These are phyloP conservation scores for Helicoverpa assulta DNA, from an alignment of 2,888 invertebrate species.

Conservation along the genomic window DNA sequence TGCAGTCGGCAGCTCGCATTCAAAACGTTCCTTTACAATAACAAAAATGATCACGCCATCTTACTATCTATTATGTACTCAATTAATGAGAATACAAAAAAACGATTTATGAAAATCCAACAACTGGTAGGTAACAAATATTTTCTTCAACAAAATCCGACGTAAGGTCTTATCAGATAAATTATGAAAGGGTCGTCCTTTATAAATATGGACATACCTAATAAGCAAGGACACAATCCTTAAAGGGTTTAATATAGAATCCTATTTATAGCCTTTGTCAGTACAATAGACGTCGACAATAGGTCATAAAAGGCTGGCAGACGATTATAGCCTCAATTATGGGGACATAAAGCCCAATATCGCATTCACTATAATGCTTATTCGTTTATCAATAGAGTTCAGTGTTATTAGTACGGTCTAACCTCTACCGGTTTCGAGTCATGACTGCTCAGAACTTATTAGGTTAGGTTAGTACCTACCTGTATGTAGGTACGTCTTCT, in stretches of 20 bases:
- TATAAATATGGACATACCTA: too few relatives aligned
- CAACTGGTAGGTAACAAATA: too few relatives aligned
- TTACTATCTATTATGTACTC: too few relatives aligned
- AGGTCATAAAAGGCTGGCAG: slow-evolving; percentile 4
- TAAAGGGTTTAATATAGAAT: slow-evolving; percentile 1
- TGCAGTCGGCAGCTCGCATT: too few relatives aligned
- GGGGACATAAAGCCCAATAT: neutral
- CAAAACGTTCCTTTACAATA: too few relatives aligned
- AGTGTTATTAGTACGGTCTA: neutral
- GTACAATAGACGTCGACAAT: slow-evolving; percentile 11
- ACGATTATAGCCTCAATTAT: slow-evolving; percentile 5
- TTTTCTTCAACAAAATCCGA: too few relatives aligned
- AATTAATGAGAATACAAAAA: too few relatives aligned
- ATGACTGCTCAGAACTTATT: neutral
- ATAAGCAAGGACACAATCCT: neutral
- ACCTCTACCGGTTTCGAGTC: neutral
- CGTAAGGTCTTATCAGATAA: neutral
- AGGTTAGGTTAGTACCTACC: slow-evolving; percentile 1
- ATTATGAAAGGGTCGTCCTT: neutral
- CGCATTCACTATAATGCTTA: neutral
- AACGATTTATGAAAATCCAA: too few relatives aligned
- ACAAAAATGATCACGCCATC: too few relatives aligned
- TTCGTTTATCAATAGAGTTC: neutral
- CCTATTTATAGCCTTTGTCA: slow-evolving; percentile 2
- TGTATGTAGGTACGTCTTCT: too few relatives aligned